Evolutionary conservation across 2,797 vertebrate genomes (phyloP), one percentile per base, ranked within the genome.

Genomic region (Acipenser ruthenus): DNA sequence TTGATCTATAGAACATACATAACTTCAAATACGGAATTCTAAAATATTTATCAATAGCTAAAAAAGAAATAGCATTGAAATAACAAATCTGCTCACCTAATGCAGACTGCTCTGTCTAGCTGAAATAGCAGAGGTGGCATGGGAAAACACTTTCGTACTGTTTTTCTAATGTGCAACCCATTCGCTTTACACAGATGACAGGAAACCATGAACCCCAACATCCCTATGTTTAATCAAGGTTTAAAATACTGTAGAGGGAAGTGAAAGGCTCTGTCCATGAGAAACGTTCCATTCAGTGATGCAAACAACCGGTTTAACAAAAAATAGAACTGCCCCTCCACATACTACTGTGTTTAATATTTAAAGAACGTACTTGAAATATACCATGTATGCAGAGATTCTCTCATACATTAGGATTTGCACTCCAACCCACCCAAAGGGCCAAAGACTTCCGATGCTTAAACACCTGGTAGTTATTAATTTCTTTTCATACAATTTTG

Each of bases 121-220:
- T 37, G 51, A 12, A 53, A 53, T 53, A 53, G 51, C 15, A 18
- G 15, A 18, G 15, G 15, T 8, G 8, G 8, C 8, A 53, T 53
- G 11, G 51, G 12, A 58, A 58, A 9, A 58, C 9, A 15, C 55
- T 58, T 58, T 13, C 7, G 55, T 58, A 12, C 55, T n/a, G 55
- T n/a, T n/a, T 58, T 6, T 37, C 23, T 37, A 37, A 37, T 37
- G 23, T 37, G 10, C 55, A 58, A 58, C 55, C 55, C 55, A 11
- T 10, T 11, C 6, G 55, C 11, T n/a, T 11, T 58, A 13, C 55
- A 58, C 55, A 58, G 37, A 2, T 75, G 68, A 78, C 78, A 82
- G 80, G 80, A 85, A 87, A 83, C 76, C 73, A 81, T 73, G 78
- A 80, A 75, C 76, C 77, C 62, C 74, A 75, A 77, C 68, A 73